Percentiles rank a stretch among this genome's conserved stretches.
Evolutionary conservation across 2,888 invertebrate species (phyloP).

Genomic region (Lordiphosa fenestrarum): DNA sequence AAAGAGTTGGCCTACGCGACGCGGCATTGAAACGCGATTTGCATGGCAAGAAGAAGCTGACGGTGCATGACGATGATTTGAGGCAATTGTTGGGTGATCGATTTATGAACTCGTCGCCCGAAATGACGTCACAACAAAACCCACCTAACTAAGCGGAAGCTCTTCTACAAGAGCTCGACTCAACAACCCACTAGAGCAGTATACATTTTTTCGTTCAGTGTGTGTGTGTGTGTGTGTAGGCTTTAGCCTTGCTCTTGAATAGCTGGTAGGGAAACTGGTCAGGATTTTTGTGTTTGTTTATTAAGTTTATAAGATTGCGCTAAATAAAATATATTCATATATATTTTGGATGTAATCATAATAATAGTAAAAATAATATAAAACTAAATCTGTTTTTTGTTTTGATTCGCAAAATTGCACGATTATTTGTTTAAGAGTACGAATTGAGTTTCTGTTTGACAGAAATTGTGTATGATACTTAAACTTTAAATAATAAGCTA

Average conservation of each 20-base stretch:
- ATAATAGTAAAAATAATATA: constrained; percentile 24
- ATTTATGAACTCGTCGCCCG: constrained; percentile 66
- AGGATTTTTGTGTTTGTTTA: constrained; percentile 20
- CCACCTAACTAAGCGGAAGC: constrained; percentile 68
- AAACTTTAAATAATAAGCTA: constrained; percentile 10
- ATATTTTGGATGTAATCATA: constrained; percentile 18
- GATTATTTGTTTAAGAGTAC: constrained; percentile 43
- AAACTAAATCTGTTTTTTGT: constrained; percentile 16
- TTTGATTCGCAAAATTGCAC: constrained; percentile 52
- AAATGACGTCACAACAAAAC: constrained; percentile 62
- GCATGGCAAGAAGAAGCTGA: constrained; percentile 46
- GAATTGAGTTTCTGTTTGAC: constrained; percentile 69
- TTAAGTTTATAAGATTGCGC: constrained; percentile 64
- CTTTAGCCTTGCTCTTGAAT: constrained; percentile 70
- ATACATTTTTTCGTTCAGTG: constrained; percentile 6
- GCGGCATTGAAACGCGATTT: constrained; percentile 66
- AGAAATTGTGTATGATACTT: constrained; percentile 46
- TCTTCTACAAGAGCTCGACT: constrained; percentile 30
- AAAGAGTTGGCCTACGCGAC: constrained; percentile 49
- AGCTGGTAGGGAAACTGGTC: constrained; percentile 27
- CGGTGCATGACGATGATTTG: constrained; percentile 24
- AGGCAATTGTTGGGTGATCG: constrained; percentile 64
- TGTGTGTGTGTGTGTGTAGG: constrained; percentile 38
- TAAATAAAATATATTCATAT: constrained; percentile 56
- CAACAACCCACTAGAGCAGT: constrained; percentile 14